Evolutionary conservation across 92 coral and sea anemone species (phyloP), one percentile per base, ranked within the genome.

Genomic region (Parazoanthus atlanticus): DNA sequence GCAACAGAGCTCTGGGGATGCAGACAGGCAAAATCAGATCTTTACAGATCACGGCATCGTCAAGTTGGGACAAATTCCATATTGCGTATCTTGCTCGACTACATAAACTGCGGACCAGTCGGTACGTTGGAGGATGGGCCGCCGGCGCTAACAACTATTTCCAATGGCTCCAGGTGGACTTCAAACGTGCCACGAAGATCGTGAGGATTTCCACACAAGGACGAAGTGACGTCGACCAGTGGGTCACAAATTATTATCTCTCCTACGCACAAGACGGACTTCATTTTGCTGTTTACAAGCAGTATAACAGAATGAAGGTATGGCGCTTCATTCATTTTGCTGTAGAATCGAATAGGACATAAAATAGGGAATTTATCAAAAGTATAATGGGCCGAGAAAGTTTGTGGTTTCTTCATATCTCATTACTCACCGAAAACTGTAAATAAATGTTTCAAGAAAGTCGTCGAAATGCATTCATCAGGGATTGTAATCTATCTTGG

Each of bases 1-100:
- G 94, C 86, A 88, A 90, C 76, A 78, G 85, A 69, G 85, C 90
- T 12, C 70, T 92, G 88, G 94, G 94, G 32, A 92, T 92, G 94
- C 90, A 92, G 32, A 72, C 90, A 21, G 94, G 94, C 36, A 76
- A 86, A 47, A 82, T 92, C 80, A 79, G 88, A 54, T 82, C 88
- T 80, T 26, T 61, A 15, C 88, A 76, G 15, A 82, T 92, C 56
- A 85, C 90, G 47, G 92, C 94, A 34, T 92, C 94, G 2, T 92
- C 94, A 25, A 81, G 88, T 30, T 89, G 87, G 87, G 83, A 81
- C 90, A 79, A 74, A 38, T 84, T 56, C 30, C 83, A 81, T 73
- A 65, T 31, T 65, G 84, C 96, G 10, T 76, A 76, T 46, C 90
- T 90, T 6, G 96, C 93, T 32, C 94, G 96, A 30, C 89, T 94